Evolutionary conservation across 2,113 vertebrate genomes (phyloP).

Genomic region (Stercorarius parasiticus): DNA sequence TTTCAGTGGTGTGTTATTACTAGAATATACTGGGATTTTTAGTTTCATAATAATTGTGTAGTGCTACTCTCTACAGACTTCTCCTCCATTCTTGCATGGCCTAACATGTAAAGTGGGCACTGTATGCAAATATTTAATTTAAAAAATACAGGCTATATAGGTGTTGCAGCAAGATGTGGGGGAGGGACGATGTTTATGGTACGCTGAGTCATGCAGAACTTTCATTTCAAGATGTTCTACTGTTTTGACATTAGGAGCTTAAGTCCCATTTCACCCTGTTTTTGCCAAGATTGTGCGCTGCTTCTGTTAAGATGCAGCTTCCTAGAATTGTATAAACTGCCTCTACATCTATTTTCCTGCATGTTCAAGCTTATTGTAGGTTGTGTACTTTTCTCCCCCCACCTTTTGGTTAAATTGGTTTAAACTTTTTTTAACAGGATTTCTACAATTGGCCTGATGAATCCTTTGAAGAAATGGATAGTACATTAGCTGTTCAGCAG

Average conservation of each 20-base stretch:
- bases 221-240: not conserved
- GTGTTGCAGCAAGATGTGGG: not conserved
- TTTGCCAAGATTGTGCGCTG: not conserved
- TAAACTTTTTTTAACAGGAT: slow-evolving; percentile 76
- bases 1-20: not conserved
- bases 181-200: not conserved
- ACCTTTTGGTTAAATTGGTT: not conserved
- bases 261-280: not conserved
- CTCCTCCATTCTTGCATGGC: not conserved
- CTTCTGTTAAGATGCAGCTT: not conserved
- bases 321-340: not conserved
- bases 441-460: slow-evolving; percentile 99
- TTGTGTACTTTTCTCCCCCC: not conserved
- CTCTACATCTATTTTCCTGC: not conserved
- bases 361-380: not conserved
- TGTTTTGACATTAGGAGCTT: fast-evolving
- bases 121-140: not conserved
- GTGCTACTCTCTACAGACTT: not conserved
- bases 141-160: not conserved
- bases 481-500: slow-evolving; percentile 97
- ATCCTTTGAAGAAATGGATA: slow-evolving; percentile 99
- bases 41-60: not conserved
- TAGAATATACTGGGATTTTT: not conserved
- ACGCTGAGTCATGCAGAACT: not conserved
- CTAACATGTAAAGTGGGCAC: not conserved